Percentiles rank a stretch among this genome's conserved stretches.
phyloP scores from a whole-genome alignment of 2,797 vertebrate species.

The Podarcis lilfordi region DNA sequence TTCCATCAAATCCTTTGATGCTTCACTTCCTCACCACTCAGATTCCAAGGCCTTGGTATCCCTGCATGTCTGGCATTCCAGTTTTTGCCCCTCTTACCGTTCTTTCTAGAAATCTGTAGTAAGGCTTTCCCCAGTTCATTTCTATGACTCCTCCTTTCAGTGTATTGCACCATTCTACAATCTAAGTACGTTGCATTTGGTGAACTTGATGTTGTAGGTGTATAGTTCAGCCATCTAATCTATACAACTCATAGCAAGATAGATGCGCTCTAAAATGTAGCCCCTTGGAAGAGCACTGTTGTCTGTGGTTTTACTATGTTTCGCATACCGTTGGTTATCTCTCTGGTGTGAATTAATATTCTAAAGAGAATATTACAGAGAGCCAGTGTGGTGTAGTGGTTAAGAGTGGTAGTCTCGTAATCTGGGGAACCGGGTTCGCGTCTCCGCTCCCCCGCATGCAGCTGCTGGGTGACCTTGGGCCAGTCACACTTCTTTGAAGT shows the following conservation, averaged over 20 bases:
- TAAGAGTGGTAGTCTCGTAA: too few species aligned
- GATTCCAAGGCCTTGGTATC: not conserved
- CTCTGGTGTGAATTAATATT: not conserved
- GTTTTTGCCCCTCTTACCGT: not conserved
- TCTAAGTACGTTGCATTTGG: not conserved
- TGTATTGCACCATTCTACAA: not conserved
- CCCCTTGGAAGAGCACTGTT: not conserved
- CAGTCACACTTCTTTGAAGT: too few species aligned
- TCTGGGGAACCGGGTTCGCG: too few species aligned
- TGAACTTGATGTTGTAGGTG: not conserved
- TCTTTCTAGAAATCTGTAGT: not conserved
- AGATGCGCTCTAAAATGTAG: too few species aligned
- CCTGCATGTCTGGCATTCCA: not conserved
- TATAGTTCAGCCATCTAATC: not conserved
- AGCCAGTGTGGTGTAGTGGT: too few species aligned
- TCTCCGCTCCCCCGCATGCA: too few species aligned
- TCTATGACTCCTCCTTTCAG: not conserved
- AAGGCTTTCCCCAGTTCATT: not conserved
- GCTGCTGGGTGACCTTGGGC: too few species aligned
- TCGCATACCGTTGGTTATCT: not conserved
- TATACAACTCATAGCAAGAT: not conserved
- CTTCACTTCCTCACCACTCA: not conserved
- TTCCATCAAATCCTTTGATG: not conserved
- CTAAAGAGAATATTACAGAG: not conserved
- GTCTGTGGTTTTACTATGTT: not conserved